Conservation (phyloP, 2,888 invertebrate species). For the Cataglyphis cursor region DNA sequence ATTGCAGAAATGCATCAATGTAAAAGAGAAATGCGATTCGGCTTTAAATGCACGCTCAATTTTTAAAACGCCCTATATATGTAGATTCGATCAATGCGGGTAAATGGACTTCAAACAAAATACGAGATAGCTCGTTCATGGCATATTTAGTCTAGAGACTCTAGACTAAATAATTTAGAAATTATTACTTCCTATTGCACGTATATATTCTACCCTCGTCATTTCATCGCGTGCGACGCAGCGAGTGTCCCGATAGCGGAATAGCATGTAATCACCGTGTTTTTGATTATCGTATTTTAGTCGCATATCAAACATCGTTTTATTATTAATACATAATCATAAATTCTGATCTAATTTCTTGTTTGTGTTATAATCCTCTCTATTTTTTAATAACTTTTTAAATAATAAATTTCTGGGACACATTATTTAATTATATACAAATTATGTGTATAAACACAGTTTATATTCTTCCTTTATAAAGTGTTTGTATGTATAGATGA, state of each 20-base stretch:
- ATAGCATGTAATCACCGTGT: slow-evolving; percentile 4
- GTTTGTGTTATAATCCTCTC: background rate
- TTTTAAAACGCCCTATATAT: slow-evolving; percentile 24
- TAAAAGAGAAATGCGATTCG: background rate
- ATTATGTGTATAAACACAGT: background rate
- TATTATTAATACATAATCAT: background rate
- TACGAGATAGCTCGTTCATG: slow-evolving; percentile 58
- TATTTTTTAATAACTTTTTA: background rate
- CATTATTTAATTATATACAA: background rate
- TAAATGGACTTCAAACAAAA: slow-evolving; percentile 41
- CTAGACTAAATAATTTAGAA: slow-evolving; percentile 78
- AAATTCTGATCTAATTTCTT: background rate
- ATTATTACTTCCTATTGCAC: slow-evolving; percentile 75
- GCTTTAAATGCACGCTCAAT: background rate
- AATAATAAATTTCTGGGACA: background rate
- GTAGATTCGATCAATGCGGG: slow-evolving; percentile 26
- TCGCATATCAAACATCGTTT: background rate
- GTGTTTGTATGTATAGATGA: background rate
- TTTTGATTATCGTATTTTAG: background rate
- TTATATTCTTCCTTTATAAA: slow-evolving; percentile 8
- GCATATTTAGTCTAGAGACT: slow-evolving; percentile 61
- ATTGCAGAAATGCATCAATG: background rate
- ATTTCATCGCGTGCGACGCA: slow-evolving; percentile 66
- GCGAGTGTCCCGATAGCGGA: slow-evolving; percentile 65
- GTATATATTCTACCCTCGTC: slow-evolving; percentile 69